Percentiles rank a stretch among this genome's conserved stretches.
Conservation (phyloP, 1,140 invertebrate species). For the Grapholita molesta region DNA sequence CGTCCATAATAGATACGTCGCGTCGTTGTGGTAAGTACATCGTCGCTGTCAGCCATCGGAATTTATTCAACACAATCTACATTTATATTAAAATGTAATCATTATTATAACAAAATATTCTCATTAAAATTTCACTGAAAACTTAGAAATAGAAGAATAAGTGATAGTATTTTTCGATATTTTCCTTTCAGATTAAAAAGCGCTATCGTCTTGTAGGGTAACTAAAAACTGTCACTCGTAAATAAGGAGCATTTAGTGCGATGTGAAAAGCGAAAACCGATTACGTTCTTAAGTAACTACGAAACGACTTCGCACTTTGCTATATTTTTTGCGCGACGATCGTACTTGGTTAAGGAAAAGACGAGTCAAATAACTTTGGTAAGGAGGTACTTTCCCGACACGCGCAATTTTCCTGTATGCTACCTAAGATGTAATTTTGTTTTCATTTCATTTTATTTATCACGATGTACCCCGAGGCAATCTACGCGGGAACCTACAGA, state of each 20-base stretch:
- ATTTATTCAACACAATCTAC: too few species aligned
- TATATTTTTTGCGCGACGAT: constrained; percentile 40
- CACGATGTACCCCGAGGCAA: neutral
- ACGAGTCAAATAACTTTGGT: constrained; percentile 63
- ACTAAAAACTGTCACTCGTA: neutral
- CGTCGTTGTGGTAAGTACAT: too few species aligned
- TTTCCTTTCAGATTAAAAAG: neutral
- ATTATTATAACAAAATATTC: too few species aligned
- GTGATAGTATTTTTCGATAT: neutral
- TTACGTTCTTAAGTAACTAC: constrained; percentile 24
- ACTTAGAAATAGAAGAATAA: neutral
- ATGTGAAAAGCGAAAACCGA: constrained; percentile 21
- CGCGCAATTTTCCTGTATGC: constrained; percentile 46
- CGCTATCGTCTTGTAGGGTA: neutral
- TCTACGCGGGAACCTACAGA: neutral
- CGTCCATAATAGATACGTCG: too few species aligned
- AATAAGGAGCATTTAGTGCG: constrained; percentile 18
- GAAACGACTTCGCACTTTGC: constrained; percentile 19
- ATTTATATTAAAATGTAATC: too few species aligned
- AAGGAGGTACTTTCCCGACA: constrained; percentile 60
- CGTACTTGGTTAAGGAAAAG: constrained; percentile 38
- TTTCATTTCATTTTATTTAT: constrained; percentile 16
- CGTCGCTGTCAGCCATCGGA: too few species aligned
- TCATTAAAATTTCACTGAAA: too few species aligned
- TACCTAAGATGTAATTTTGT: constrained; percentile 14